Evolutionary conservation across 2,888 invertebrate species (phyloP), one percentile per base, ranked within the genome.

Genomic region (Furcula furcula): DNA sequence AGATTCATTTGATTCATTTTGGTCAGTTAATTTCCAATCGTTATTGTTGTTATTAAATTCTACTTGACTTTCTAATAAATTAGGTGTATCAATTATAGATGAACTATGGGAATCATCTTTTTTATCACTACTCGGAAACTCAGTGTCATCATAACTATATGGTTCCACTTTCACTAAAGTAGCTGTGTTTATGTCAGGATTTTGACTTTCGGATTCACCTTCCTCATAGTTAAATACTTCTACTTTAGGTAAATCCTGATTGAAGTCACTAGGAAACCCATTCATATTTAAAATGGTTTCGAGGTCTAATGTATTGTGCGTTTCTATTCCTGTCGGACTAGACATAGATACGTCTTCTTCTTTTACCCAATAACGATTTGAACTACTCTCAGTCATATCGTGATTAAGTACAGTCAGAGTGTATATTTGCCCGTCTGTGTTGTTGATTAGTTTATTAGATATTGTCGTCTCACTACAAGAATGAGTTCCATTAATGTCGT

Each of bases 321-420:
- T 92, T 75, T 91, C 93, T 54, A 90, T 88, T 38, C 88, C 85
- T 26, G 87, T 86, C 2, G 92, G 91, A 72, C 92, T 91, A 12
- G 92, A 91, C 69, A 91, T 89, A 7, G 89, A 82, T 5, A 91
- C 90, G 31, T 90, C 91, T 60, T 93, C 93, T 62, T 93, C 90
- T 84, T 94, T 90, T 52, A 90, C 70, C 77, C 93, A 89, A 91
- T 92, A 91, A 42, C 92, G 90, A 76, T 91, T 89, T 65, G 93
- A 87, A 76, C 90, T 81, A 59, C 90, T 77, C 57, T 93, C 93
- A 56, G 94, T 94, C 68, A 91, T 85, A 47, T 93, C 93, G 63
- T 95, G 95, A 78, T 96, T 95, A 68, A 96, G 91, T 72, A 96
- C 95, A 65, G 96, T 96, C 47, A 96, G 84, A 36, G 96, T 96